These are phyloP conservation scores for Trichechus manatus DNA, from an alignment of 2,113 vertebrate genomes.

Conservation along the genomic window DNA sequence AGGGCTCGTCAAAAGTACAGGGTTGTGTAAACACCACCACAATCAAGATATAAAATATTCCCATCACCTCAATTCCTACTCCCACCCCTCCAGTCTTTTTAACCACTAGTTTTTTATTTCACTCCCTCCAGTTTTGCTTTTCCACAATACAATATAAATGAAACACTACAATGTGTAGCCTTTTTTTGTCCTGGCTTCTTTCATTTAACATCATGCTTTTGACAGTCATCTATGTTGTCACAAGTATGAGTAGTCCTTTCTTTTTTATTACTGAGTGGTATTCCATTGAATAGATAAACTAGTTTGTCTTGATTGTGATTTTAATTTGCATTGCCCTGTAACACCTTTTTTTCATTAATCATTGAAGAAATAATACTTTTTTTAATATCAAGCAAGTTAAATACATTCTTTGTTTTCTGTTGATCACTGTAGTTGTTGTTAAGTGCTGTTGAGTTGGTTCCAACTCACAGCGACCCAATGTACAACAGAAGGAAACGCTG, in stretches of 20 bases:
- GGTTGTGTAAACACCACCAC: background rate
- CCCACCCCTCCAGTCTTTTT: background rate
- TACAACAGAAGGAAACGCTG: no score
- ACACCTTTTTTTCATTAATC: no score
- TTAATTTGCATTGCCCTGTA: background rate
- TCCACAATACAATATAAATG: background rate
- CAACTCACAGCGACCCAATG: no score
- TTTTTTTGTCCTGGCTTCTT: background rate
- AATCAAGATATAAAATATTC: background rate
- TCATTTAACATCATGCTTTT: background rate
- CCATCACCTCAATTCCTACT: no score
- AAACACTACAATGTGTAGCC: background rate
- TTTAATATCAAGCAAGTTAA: no score
- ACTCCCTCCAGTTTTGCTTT: background rate
- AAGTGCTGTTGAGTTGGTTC: no score
- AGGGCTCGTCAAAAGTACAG: background rate
- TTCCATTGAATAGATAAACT: background rate
- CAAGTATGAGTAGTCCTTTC: background rate
- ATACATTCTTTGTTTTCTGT: no score
- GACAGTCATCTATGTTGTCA: background rate
- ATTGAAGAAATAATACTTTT: no score
- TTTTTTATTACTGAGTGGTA: background rate
- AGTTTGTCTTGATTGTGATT: background rate
- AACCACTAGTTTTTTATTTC: background rate
- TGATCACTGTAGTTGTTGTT: no score